phyloP scores from a whole-genome alignment of 2,113 vertebrate species.

The Manacus vitellinus region DNA sequence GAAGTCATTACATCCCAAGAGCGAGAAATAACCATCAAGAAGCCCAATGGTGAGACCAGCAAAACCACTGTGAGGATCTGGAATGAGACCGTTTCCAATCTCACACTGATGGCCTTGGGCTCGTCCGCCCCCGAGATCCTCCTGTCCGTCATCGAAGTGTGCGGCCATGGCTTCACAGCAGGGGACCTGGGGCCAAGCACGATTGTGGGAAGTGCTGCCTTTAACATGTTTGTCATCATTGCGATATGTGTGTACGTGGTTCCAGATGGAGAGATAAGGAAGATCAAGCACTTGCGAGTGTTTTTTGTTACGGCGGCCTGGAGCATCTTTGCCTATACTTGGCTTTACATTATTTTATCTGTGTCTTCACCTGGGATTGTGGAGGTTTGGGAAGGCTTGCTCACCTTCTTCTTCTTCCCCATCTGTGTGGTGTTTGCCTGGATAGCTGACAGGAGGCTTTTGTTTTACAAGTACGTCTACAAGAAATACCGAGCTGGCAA shows the following conservation, averaged over 20 bases:
- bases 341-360: conserved; percentile 96
- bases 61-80: conserved; percentile 93
- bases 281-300: conserved; percentile 93
- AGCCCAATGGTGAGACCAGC: conserved; percentile 89
- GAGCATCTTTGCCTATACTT: conserved; percentile 97
- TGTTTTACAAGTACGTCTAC: conserved; percentile 95
- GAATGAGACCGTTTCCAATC: conserved; percentile 97
- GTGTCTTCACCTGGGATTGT: conserved; percentile 91
- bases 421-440: conserved; percentile 93
- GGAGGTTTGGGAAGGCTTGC: conserved; percentile 95
- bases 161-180: conserved; percentile 89
- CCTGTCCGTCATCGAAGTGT: conserved; percentile 95
- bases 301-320: conserved; percentile 96
- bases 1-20: conserved; percentile 98
- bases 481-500: conserved; percentile 93
- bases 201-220: conserved; percentile 97
- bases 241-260: conserved; percentile 94
- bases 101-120: conserved; percentile 96
- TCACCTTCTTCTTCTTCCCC: conserved; percentile 96
- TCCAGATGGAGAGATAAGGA: conserved; percentile 89
- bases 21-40: conserved; percentile 91
- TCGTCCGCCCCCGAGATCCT: conserved; percentile 96
- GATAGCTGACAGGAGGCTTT: conserved; percentile 91
- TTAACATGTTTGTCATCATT: conserved; percentile 99
- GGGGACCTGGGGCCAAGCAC: conserved; percentile 95